A percentile compares a stretch with the other conserved stretches of the same genome.
phyloP scores from a whole-genome alignment of 2,888 invertebrate species.

The Smittia sp. region DNA sequence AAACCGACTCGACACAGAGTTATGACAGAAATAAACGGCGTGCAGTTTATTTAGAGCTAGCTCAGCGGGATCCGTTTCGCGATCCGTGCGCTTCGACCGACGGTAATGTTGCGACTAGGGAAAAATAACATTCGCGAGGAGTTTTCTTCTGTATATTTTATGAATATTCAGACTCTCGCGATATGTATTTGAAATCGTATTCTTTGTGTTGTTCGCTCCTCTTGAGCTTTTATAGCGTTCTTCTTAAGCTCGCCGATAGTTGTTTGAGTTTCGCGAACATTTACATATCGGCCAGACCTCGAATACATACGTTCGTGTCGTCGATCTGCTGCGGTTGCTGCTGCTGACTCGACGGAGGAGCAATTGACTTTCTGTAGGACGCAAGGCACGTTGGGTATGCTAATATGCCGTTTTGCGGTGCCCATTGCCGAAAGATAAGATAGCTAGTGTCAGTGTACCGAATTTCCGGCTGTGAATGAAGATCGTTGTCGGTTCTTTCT shows the following conservation, averaged over 20 bases:
- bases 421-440: slow-evolving; percentile 46
- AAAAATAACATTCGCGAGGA: not conserved
- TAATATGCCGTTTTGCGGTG: slow-evolving; percentile 45
- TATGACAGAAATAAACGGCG: slow-evolving; percentile 5
- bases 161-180: slow-evolving; percentile 34
- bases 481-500: not conserved
- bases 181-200: not conserved
- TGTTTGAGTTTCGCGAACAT: slow-evolving; percentile 30
- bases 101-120: slow-evolving; percentile 37
- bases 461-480: slow-evolving; percentile 44
- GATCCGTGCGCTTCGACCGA: slow-evolving; percentile 23
- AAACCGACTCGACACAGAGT: not conserved
- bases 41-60: not conserved
- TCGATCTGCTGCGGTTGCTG: slow-evolving; percentile 12
- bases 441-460: slow-evolving; percentile 45
- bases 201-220: slow-evolving; percentile 4
- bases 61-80: not conserved
- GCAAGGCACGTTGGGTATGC: slow-evolving; percentile 44
- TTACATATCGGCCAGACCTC: not conserved
- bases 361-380: slow-evolving; percentile 32
- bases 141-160: slow-evolving; percentile 13
- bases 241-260: not conserved
- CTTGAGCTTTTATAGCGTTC: not conserved
- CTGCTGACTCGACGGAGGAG: not conserved
- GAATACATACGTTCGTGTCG: slow-evolving; percentile 20